Percentiles rank a stretch among this genome's conserved stretches.
Conservation (phyloP, 2,797 vertebrate species). For the Crypturellus tataupa region DNA sequence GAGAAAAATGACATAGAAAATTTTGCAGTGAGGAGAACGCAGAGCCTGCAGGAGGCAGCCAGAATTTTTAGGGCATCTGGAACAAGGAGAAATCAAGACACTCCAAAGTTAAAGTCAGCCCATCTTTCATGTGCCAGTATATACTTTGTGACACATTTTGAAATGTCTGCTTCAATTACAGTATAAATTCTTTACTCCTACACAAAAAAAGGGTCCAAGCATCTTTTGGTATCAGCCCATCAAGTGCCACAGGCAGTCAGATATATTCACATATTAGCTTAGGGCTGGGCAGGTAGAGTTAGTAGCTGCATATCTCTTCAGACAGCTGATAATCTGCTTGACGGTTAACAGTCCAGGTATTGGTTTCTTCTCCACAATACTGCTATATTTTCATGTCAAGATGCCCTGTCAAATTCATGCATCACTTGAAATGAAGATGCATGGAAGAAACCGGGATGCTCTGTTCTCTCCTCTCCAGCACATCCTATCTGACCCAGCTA, state of each 20-base stretch:
- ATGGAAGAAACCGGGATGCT: not conserved
- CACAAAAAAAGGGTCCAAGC: not conserved
- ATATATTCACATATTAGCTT: not conserved
- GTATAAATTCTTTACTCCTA: not conserved
- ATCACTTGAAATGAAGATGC: not conserved
- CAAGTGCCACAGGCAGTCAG: not conserved
- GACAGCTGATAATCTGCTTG: not conserved
- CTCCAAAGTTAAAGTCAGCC: slow-evolving; percentile 38
- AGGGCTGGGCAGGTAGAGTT: not conserved
- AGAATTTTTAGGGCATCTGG: slow-evolving; percentile 38
- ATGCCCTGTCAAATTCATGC: not conserved
- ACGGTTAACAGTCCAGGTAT: not conserved
- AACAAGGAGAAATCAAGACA: slow-evolving; percentile 47
- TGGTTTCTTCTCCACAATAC: not conserved
- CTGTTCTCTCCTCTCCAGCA: not conserved
- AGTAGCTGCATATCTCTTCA: not conserved
- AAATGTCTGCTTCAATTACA: not conserved
- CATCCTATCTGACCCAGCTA: not conserved
- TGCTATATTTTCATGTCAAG: not conserved
- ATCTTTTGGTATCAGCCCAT: not conserved
- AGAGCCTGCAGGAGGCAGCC: slow-evolving; percentile 34
- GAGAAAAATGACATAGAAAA: slow-evolving; percentile 73
- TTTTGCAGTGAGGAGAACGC: slow-evolving; percentile 47
- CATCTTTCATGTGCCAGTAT: not conserved
- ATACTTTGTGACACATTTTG: slow-evolving; percentile 1